Percentiles rank a stretch among this genome's conserved stretches.
phyloP scores from a whole-genome alignment of 2,797 vertebrate genomes.

The Argentina silus region DNA sequence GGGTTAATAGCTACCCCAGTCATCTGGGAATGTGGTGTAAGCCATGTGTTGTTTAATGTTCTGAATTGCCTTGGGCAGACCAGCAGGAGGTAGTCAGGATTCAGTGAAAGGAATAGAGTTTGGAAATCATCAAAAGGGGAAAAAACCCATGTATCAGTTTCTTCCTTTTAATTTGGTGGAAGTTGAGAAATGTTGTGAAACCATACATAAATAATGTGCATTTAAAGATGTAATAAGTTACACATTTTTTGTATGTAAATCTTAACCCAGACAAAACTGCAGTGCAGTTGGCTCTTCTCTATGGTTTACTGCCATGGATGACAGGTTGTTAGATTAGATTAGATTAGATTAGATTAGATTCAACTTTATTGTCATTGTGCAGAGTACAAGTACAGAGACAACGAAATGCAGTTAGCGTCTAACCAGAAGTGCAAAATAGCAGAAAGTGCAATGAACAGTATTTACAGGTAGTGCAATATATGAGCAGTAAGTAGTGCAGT shows the following conservation, averaged over 20 bases:
- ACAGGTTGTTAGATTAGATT: background rate
- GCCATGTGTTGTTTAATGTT: constrained; percentile 4
- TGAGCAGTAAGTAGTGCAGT: too few species aligned
- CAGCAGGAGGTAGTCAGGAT: background rate
- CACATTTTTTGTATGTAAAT: constrained; percentile 15
- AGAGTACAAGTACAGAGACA: too few species aligned
- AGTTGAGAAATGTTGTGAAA: constrained; percentile 23
- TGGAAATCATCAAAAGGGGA: constrained; percentile 27
- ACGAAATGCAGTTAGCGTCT: too few species aligned
- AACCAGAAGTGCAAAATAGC: too few species aligned
- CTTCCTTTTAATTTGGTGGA: constrained; percentile 18
- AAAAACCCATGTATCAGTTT: background rate
- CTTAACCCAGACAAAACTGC: background rate
- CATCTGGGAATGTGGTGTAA: background rate
- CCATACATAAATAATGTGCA: constrained; percentile 26
- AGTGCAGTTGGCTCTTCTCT: background rate
- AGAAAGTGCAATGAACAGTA: too few species aligned
- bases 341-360: too few species aligned
- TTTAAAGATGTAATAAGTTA: constrained; percentile 22
- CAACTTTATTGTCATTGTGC: too few species aligned
- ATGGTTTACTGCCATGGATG: background rate
- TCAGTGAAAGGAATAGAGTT: background rate
- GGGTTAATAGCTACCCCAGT: background rate
- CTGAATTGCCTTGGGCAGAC: background rate
- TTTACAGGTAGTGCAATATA: too few species aligned